Evolutionary conservation across 37 sponge, comb jelly and placozoan genomes (phyloP).

Genomic region (Halisarca cf. caerulea): DNA sequence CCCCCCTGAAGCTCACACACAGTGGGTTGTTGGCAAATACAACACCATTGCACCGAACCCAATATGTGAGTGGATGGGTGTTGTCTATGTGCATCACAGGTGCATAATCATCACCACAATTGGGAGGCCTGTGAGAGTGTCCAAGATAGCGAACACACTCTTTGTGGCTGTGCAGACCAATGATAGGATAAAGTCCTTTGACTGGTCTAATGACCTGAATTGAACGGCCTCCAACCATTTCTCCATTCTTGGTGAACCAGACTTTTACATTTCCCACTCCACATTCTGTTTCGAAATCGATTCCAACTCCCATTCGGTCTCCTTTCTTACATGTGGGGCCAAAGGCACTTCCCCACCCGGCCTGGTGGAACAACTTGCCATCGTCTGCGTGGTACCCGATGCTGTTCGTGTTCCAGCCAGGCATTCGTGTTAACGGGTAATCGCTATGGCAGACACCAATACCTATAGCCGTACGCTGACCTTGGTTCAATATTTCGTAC

Average conservation of each 20-base stretch:
- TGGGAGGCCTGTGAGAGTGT: conserved; percentile 41
- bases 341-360: conserved; percentile 59
- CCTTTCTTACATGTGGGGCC: conserved; percentile 67
- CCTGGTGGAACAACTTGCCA: conserved; percentile 61
- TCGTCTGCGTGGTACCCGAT: conserved; percentile 87
- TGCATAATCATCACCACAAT: conserved; percentile 4
- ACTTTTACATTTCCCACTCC: conserved; percentile 57
- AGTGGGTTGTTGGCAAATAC: conserved; percentile 44
- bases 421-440: conserved; percentile 74
- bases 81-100: conserved; percentile 46
- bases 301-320: conserved; percentile 80
- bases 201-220: conserved; percentile 30
- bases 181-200: conserved; percentile 48
- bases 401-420: conserved; percentile 74
- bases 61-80: conserved; percentile 15
- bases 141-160: conserved; percentile 80
- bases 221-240: conserved; percentile 22
- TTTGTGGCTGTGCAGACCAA: conserved; percentile 25
- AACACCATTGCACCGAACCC: conserved; percentile 69
- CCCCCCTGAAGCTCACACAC: background rate
- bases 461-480: conserved; percentile 62
- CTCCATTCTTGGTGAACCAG: conserved; percentile 88
- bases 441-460: conserved; percentile 57
- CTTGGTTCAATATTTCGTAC: conserved; percentile 57
- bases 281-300: conserved; percentile 44